Evolutionary conservation across 2,797 vertebrate genomes (phyloP), one percentile per base, ranked within the genome.

Genomic region (Cryptoblepharus egeriae): DNA sequence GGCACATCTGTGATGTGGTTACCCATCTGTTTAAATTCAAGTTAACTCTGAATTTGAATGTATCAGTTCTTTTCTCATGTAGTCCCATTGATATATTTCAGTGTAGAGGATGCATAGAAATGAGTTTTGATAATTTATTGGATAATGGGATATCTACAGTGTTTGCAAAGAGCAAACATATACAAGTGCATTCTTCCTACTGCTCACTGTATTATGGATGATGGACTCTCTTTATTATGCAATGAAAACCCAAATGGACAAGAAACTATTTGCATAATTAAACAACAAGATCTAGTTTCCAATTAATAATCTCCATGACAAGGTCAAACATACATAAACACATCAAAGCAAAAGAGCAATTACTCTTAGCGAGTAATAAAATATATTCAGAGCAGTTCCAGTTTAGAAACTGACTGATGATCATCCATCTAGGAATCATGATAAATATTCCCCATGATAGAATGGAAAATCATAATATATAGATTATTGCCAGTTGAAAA

Each of bases 401-500:
- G 82, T 91, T 89, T 78, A 58, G 70, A 52, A 82, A 45, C 49
- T 52, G 82, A 77, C 73, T 85, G 85, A 82, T 88, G 0, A 0
- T 73, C 78, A 86, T 83, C 79, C 81, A 24, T 67, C 80, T 83
- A 86, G n/a, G 42, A 65, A 80, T 55, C 87, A 86, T 82, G 60
- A 57, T 75, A 85, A 30, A 68, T 69, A 68, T 63, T 1, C n/a
- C n/a, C n/a, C n/a, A n/a, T n/a, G 4, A 24, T 26, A 75, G 78
- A 49, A 88, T 0, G 79, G 42, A 11, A 84, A 83, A 85, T 88
- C n/a, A 76, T 80, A 79, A 42, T 84, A 86, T 49, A 63, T 77
- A 77, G 2, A 35, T 75, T 89, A 76, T 85, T 89, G 84, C 82
- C n/a, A 80, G 84, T 55, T 87, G 16, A 90, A 90, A 85, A 20